Evolutionary conservation across 2,888 invertebrate genomes (phyloP).

Genomic region (Odontocolon sp.): DNA sequence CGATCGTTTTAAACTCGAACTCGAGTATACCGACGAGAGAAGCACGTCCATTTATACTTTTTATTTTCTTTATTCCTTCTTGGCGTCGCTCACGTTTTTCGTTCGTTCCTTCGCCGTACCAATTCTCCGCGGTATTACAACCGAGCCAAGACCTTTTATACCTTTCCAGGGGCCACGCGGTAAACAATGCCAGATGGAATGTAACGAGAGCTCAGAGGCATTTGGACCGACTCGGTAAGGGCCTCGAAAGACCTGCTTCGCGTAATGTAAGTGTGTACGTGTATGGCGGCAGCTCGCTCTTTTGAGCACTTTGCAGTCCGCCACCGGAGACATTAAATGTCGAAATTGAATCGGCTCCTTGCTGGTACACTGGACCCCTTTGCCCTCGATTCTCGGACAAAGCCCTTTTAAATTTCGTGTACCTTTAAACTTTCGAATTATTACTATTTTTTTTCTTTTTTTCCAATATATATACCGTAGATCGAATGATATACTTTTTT

Average conservation of each 20-base stretch:
- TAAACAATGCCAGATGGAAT: conserved; percentile 61
- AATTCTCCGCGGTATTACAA: conserved; percentile 51
- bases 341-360: conserved; percentile 60
- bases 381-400: conserved; percentile 50
- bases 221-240: conserved; percentile 33
- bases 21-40: conserved; percentile 44
- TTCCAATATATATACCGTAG: not conserved
- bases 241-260: conserved; percentile 3
- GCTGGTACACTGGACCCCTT: conserved; percentile 40
- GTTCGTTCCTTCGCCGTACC: conserved; percentile 43
- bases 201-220: conserved; percentile 61
- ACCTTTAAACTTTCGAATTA: not conserved
- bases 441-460: not conserved
- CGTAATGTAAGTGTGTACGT: conserved; percentile 41
- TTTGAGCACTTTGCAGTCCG: conserved; percentile 49
- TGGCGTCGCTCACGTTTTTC: conserved; percentile 52
- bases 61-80: conserved; percentile 23
- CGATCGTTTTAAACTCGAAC: conserved; percentile 66
- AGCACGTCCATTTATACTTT: conserved; percentile 57
- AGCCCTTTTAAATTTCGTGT: conserved; percentile 11
- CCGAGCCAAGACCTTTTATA: conserved; percentile 45
- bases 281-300: conserved; percentile 26
- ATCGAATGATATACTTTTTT: too few species aligned
- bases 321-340: conserved; percentile 59
- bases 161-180: conserved; percentile 30